Evolutionary conservation across 2,113 vertebrate species (phyloP).

Genomic region (Toxotes chatareus): DNA sequence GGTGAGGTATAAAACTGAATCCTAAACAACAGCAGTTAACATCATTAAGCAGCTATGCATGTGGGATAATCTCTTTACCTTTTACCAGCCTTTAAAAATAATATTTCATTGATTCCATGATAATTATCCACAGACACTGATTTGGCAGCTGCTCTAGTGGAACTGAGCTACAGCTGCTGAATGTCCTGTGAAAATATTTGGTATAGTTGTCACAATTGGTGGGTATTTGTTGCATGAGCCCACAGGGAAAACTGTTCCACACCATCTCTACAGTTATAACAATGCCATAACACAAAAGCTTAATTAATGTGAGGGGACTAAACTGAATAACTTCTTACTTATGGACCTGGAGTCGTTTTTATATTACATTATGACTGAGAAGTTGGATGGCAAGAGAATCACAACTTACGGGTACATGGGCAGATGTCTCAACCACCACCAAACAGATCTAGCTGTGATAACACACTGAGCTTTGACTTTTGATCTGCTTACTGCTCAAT

Average conservation of each 20-base stretch:
- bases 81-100: neutral
- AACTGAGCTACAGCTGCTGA: neutral
- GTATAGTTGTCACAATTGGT: neutral
- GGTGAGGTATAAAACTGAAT: neutral
- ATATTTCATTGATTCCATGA: neutral
- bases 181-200: neutral
- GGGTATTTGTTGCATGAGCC: neutral
- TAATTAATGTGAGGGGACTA: neutral
- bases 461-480: too few species aligned
- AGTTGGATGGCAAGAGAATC: too few species aligned
- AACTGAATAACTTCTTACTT: too few species aligned
- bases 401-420: too few species aligned
- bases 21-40: slow-evolving; percentile 15
- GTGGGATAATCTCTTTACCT: slow-evolving; percentile 2
- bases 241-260: neutral
- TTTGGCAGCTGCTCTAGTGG: slow-evolving; percentile 3
- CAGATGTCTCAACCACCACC: too few species aligned
- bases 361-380: too few species aligned
- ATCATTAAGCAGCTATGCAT: neutral
- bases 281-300: too few species aligned
- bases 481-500: too few species aligned
- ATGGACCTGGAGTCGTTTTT: too few species aligned
- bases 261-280: neutral
- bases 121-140: neutral
- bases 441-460: too few species aligned